Percentiles rank a stretch among this genome's conserved stretches.
Evolutionary conservation across 2,888 invertebrate species (phyloP).

Genomic region (Rhingia rostrata): DNA sequence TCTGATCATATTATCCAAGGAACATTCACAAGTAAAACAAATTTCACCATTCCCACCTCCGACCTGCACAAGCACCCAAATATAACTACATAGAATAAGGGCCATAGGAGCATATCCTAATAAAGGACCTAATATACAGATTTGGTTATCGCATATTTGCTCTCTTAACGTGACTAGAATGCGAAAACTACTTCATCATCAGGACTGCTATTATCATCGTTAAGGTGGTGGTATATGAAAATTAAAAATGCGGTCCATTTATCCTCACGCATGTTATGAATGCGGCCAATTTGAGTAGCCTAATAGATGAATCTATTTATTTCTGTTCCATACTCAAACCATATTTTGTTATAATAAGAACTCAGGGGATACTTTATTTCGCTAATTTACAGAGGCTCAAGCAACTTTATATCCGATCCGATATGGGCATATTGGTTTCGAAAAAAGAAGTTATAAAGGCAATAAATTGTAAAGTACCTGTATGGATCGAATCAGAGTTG

Average conservation of each 20-base stretch:
- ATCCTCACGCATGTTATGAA: slow-evolving; percentile 73
- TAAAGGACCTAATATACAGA: slow-evolving; percentile 53
- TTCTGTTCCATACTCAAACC: background rate
- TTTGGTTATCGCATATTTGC: slow-evolving; percentile 71
- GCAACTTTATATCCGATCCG: too few relatives aligned
- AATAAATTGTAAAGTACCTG: too few relatives aligned
- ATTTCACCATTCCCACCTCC: slow-evolving; percentile 55
- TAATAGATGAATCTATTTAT: slow-evolving; percentile 58
- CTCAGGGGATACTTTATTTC: too few relatives aligned
- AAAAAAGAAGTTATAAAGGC: too few relatives aligned
- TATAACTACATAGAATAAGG: background rate
- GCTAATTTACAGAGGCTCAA: too few relatives aligned
- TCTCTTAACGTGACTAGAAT: slow-evolving; percentile 68
- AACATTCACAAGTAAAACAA: slow-evolving; percentile 69
- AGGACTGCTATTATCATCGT: slow-evolving; percentile 40
- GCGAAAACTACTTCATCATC: slow-evolving; percentile 66
- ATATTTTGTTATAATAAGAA: too few relatives aligned
- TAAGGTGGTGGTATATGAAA: slow-evolving; percentile 55
- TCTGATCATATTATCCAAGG: slow-evolving; percentile 62
- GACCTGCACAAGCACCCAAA: background rate
- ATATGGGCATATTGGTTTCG: too few relatives aligned
- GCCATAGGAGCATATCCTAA: background rate
- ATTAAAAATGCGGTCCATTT: slow-evolving; percentile 72
- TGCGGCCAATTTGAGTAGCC: slow-evolving; percentile 67
- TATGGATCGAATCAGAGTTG: too few relatives aligned